These are phyloP conservation scores for Drosophila neonasuta DNA, from an alignment of 2,888 invertebrate species.

Conservation along the genomic window DNA sequence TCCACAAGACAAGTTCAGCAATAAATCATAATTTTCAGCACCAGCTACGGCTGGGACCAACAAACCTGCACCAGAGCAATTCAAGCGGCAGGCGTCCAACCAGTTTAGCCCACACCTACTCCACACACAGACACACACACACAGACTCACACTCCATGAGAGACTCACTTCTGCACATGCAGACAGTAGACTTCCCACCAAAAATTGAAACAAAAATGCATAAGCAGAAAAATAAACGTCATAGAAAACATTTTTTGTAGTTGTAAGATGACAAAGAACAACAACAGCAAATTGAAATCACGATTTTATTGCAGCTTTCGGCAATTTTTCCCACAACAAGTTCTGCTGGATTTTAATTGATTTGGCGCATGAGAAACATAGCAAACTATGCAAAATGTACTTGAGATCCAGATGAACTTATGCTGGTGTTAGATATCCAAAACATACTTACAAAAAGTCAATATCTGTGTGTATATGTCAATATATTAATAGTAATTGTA, in stretches of 20 bases:
- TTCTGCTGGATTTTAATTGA: constrained; percentile 68
- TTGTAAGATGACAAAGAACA: constrained; percentile 48
- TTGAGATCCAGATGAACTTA: constrained; percentile 77
- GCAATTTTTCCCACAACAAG: constrained; percentile 73
- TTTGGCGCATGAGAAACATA: constrained; percentile 66
- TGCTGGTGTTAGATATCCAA: constrained; percentile 54
- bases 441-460: constrained; percentile 36
- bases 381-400: constrained; percentile 50
- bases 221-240: constrained; percentile 58
- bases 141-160: constrained; percentile 34
- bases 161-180: constrained; percentile 22
- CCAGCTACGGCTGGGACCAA: constrained; percentile 2
- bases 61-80: background rate
- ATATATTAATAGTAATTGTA: background rate
- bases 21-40: constrained; percentile 69
- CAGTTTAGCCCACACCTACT: constrained; percentile 75
- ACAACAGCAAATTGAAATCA: constrained; percentile 62
- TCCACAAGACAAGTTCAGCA: constrained; percentile 73
- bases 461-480: background rate
- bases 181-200: constrained; percentile 59
- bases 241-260: constrained; percentile 64
- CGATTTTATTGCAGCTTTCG: constrained; percentile 73
- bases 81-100: constrained; percentile 48
- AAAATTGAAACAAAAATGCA: constrained; percentile 45
- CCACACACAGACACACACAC: constrained; percentile 29